Base-by-base conservation (phyloP, 1,140 invertebrate genomes). In the Helicoverpa armigera region DNA sequence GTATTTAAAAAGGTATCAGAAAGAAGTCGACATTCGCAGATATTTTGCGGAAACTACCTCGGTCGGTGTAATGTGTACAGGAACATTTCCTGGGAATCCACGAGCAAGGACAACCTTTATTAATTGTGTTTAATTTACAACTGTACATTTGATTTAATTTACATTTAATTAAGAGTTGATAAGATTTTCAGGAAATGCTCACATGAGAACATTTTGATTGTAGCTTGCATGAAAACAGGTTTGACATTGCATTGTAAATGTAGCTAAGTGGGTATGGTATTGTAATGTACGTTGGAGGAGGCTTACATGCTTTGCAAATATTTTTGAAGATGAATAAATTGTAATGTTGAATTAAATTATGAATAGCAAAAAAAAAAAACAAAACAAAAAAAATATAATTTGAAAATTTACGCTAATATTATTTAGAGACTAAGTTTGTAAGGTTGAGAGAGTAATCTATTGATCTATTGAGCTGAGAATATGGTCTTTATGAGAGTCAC, bases 11-110 rank as follows among this genome's bases (percentile, higher is more conserved):
- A 31, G 69, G 14, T 58, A 29, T 7, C 9, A 73, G 65, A 81
- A 81, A 81, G 43, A 70, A 60, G 80, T 77, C 60, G 63, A 54
- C 80, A 81, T 77, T 81, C 65, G 54, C 16, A 2, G 23, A 81
- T 23, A 43, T 56, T 73, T 73, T 77, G 56, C 74, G 65, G 74
- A 81, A 81, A 60, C 56, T 72, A 51, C 73, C 63, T 81, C 74
- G 65, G 2, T 81, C 74, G 65, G 2, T n/a, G 12, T 65, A 54
- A 72, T 53, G 48, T 70, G 67, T 75, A 61, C 54, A 70, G 74
- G 74, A 77, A 77, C 74, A 65, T 63, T 77, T 77, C 74, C 74
- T 65, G 74, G 60, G 74, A n/a, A 77, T 50, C 50, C 43, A 48
- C 35, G 18, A 53, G 60, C 14, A 61, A 67, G 58, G 65, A 70